Evolutionary conservation across 2,113 vertebrate genomes (phyloP).

Genomic region (Ovis canadensis): DNA sequence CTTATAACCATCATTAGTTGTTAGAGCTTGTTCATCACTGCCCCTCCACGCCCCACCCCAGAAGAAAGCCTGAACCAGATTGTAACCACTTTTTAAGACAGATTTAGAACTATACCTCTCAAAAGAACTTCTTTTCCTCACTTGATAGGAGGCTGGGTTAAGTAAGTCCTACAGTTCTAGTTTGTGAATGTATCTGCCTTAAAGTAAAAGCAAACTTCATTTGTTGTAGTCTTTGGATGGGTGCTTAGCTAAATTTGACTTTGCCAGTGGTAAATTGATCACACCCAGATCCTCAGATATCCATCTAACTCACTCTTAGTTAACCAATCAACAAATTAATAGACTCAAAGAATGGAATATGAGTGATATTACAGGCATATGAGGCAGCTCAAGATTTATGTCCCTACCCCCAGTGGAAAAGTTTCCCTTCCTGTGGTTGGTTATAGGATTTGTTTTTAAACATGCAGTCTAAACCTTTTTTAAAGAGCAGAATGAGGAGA

Average conservation of each 20-base stretch:
- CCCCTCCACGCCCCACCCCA: too few relatives aligned
- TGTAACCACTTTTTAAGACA: neutral
- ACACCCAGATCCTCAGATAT: neutral
- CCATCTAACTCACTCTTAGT: neutral
- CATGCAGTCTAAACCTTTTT: neutral
- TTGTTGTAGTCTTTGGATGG: neutral
- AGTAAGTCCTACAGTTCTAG: neutral
- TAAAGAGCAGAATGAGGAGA: neutral
- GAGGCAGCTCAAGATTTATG: neutral
- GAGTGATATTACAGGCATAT: neutral
- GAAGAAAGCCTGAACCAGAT: neutral
- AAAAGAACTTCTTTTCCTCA: neutral
- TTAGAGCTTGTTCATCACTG: neutral
- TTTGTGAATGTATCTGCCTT: neutral
- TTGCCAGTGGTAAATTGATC: neutral
- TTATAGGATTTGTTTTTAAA: neutral
- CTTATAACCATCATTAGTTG: neutral
- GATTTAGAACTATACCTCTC: neutral
- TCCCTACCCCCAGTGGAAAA: neutral
- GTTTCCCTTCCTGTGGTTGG: neutral
- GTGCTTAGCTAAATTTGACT: neutral
- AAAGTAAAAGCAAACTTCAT: neutral
- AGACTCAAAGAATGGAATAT: neutral
- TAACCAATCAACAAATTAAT: neutral
- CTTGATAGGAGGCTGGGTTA: neutral